Percentiles rank a stretch among this genome's conserved stretches.
Conservation (phyloP, 1,140 invertebrate species). For the Heliconius eleuchia region DNA sequence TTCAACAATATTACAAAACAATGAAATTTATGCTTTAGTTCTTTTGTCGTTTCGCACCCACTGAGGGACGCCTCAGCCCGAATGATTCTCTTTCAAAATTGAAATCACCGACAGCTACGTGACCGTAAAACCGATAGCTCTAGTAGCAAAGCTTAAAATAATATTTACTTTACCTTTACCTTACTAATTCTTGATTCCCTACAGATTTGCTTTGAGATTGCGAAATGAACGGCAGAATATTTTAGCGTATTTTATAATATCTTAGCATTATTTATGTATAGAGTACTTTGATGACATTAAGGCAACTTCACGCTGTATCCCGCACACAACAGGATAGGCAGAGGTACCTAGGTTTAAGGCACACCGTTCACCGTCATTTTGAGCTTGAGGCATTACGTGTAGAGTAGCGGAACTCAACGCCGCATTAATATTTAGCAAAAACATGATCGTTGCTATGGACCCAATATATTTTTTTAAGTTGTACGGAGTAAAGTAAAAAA, state of each 20-base stretch:
- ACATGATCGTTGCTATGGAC: too few relatives aligned
- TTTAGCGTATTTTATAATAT: neutral
- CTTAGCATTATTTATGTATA: neutral
- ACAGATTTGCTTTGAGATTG: neutral
- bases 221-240: neutral
- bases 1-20: neutral
- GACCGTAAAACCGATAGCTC: constrained; percentile 64
- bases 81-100: constrained; percentile 53
- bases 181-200: constrained; percentile 36
- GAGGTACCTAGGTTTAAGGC: too few relatives aligned
- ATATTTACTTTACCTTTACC: constrained; percentile 58
- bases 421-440: too few relatives aligned
- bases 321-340: too few relatives aligned
- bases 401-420: too few relatives aligned
- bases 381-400: too few relatives aligned
- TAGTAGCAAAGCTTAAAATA: constrained; percentile 56
- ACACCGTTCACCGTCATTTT: too few relatives aligned
- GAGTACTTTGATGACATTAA: too few relatives aligned
- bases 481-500: too few relatives aligned
- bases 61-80: constrained; percentile 42
- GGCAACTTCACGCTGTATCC: too few relatives aligned
- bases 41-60: constrained; percentile 31
- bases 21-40: constrained; percentile 11
- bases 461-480: too few relatives aligned
- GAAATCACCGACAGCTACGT: constrained; percentile 66